Evolutionary conservation across 2,888 invertebrate genomes (phyloP).

Genomic region (Sesia bembeciformis): DNA sequence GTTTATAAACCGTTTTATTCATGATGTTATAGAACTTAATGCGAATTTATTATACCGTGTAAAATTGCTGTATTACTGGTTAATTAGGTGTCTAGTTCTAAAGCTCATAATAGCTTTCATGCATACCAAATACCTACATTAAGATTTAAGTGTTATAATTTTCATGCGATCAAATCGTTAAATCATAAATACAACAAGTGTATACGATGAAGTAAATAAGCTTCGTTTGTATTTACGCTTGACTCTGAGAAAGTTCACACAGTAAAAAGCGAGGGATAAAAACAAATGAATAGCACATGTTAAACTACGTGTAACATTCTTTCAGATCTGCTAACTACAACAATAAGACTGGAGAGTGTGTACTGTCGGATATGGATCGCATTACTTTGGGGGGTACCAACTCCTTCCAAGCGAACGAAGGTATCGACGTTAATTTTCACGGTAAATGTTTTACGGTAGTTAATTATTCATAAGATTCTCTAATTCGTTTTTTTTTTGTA

Average conservation of each 20-base stretch:
- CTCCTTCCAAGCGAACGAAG: constrained; percentile 81
- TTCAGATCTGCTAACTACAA: constrained; percentile 93
- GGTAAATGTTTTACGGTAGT: not conserved
- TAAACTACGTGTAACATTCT: constrained; percentile 41
- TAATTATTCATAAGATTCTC: not conserved
- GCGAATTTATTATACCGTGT: too few relatives aligned
- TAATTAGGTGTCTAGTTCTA: too few relatives aligned
- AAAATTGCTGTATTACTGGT: too few relatives aligned
- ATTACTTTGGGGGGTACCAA: constrained; percentile 89
- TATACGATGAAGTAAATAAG: too few relatives aligned
- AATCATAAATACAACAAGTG: too few relatives aligned
- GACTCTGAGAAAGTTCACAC: constrained; percentile 60
- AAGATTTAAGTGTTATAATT: too few relatives aligned
- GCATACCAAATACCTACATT: too few relatives aligned
- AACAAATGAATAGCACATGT: constrained; percentile 27
- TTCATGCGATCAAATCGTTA: too few relatives aligned
- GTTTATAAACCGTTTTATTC: too few relatives aligned
- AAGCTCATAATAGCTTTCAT: too few relatives aligned
- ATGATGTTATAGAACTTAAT: too few relatives aligned
- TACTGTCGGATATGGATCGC: constrained; percentile 93
- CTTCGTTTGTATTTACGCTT: constrained; percentile 2
- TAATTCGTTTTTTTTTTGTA: constrained; percentile 17
- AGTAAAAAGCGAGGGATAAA: constrained; percentile 29
- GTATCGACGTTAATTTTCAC: constrained; percentile 25
- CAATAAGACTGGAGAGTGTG: constrained; percentile 88